Base-by-base conservation (phyloP, 2,888 invertebrate genomes). In the Cyrtodaria siliqua region DNA sequence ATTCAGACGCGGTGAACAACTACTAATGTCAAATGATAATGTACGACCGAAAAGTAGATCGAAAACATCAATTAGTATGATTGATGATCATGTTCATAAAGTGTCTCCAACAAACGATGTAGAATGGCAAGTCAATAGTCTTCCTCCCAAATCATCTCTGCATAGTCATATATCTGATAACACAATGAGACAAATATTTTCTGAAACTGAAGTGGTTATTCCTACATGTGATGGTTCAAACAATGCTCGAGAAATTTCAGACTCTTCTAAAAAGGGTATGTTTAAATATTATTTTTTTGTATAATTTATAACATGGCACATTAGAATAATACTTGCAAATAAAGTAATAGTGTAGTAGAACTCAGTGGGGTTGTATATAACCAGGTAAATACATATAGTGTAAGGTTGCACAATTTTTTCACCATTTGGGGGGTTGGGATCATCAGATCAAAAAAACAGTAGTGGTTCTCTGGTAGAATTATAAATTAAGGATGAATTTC, bases 1-100 rank as follows among this genome's bases (percentile, higher is more conserved):
- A 14, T 73, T 80, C 50, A 60, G 61, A 9, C 40, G 55, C 9
- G 70, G 69, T 3, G 80, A 80, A 40, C 72, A 68, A 53, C 26
- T 80, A 26, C 59, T 77, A 0, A 20, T 56, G 6, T 79, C 79
- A 24, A 61, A 53, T 38, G 76, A 74, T 50, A 80, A 80, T 57
- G 33, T 70, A n/a, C 50, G 80, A 12, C 80, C 76, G n/a, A 60
- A 63, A 26, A 77, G 73, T 20, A 56, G 71, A 55, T 57, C 64
- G 33, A 80, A 72, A 60, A 68, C 77, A 33, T 33, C 59, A 26
- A 44, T 76, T 9, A 50, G 26, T 44, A 44, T 57, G 4, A 29
- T 44, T 23, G 33, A 33, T 33, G n/a, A n/a, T n/a, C 50, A 50
- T 52, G 9, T 59, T 50, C 49, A 50, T 20, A 68, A 60, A 60